phyloP scores from a whole-genome alignment of 1,140 invertebrate species.

The Bombus picipes region DNA sequence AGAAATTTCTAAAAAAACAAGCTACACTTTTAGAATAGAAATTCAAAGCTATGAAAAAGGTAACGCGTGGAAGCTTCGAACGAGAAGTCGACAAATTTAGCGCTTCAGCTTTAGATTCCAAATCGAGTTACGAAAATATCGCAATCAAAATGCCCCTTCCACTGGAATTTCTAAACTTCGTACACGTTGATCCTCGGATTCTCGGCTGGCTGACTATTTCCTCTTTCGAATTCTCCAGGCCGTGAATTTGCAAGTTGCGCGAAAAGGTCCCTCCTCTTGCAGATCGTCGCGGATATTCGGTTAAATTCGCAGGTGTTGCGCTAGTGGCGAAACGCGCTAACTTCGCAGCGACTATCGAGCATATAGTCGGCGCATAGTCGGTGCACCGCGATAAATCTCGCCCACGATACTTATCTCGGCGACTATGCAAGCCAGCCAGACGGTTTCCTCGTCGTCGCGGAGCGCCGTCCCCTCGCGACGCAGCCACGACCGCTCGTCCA shows the following conservation, averaged over 20 bases:
- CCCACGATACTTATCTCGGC: conserved; percentile 47
- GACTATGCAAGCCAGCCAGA: conserved; percentile 31
- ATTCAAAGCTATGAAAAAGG: too few relatives aligned
- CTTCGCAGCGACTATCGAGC: conserved; percentile 19
- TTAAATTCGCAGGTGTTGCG: conserved; percentile 56
- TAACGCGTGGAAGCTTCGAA: too few relatives aligned
- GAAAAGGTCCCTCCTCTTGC: background rate
- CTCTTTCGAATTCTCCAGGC: too few relatives aligned
- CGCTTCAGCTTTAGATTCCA: too few relatives aligned
- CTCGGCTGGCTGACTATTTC: background rate
- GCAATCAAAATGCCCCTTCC: too few relatives aligned
- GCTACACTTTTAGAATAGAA: too few relatives aligned
- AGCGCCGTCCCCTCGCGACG: conserved; percentile 2
- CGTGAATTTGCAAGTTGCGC: background rate
- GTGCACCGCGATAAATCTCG: conserved; percentile 57
- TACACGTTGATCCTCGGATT: background rate
- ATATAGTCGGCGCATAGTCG: conserved; percentile 10
- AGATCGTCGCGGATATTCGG: background rate
- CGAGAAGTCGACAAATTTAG: too few relatives aligned
- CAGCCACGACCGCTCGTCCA: background rate
- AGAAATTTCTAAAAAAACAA: too few relatives aligned
- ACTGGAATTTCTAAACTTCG: too few relatives aligned
- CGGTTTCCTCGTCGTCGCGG: conserved; percentile 33
- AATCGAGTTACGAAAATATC: too few relatives aligned
- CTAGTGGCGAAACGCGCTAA: conserved; percentile 41